A percentile compares a stretch with the other conserved stretches of the same genome.
Evolutionary conservation across 2,797 vertebrate species (phyloP).

Genomic region (Halcyon badia): DNA sequence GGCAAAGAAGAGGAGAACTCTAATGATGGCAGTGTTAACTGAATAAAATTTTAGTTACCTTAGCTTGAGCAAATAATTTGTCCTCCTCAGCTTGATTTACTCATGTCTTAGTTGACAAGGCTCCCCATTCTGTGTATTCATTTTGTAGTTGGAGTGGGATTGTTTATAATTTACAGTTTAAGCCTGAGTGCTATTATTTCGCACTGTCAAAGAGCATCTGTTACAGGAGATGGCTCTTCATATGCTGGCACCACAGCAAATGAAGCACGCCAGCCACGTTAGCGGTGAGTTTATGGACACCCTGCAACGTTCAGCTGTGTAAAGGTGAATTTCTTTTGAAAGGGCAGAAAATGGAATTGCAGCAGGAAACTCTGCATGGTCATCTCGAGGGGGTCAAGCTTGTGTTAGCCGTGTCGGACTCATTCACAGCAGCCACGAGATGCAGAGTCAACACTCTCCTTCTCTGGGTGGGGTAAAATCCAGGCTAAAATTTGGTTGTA

Average conservation of each 20-base stretch:
- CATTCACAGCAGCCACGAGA: not conserved
- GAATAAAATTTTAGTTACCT: slow-evolving; percentile 71
- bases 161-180: slow-evolving; percentile 78
- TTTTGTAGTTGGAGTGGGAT: slow-evolving; percentile 73
- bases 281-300: not conserved
- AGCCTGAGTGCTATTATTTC: slow-evolving; percentile 68
- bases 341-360: not conserved
- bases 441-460: not conserved
- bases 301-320: not conserved
- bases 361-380: not conserved
- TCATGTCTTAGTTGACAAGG: slow-evolving; percentile 68
- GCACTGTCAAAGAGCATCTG: slow-evolving; percentile 74
- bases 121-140: slow-evolving; percentile 63
- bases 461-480: not conserved
- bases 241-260: slow-evolving; percentile 5
- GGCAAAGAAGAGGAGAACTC: slow-evolving; percentile 46
- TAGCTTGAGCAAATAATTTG: slow-evolving; percentile 69
- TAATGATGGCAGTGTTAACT: slow-evolving; percentile 39
- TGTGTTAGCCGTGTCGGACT: not conserved
- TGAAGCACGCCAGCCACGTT: slow-evolving; percentile 11
- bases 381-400: not conserved
- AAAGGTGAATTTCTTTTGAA: slow-evolving; percentile 9
- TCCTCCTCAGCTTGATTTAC: slow-evolving; percentile 76
- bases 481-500: not conserved
- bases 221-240: slow-evolving; percentile 37